phyloP scores from a whole-genome alignment of 2,113 vertebrate species.

The Nothoprocta pentlandii region DNA sequence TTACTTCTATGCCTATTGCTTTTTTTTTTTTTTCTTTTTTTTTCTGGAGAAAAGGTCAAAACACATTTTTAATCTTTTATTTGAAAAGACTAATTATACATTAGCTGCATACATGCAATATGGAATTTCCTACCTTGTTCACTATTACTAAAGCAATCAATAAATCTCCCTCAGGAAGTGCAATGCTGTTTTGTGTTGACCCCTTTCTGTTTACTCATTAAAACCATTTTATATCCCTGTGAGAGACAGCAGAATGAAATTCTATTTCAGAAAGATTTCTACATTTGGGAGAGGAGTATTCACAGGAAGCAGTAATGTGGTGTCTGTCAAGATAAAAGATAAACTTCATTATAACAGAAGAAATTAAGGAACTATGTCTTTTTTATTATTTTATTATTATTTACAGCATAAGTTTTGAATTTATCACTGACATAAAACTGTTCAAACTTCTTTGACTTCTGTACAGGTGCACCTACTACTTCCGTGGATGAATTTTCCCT shows the following conservation, averaged over 20 bases:
- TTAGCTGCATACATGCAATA: background rate
- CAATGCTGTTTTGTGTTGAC: background rate
- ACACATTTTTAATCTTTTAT: background rate
- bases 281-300: background rate
- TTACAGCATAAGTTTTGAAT: background rate
- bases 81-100: background rate
- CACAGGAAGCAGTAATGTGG: background rate
- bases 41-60: background rate
- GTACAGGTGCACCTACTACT: background rate
- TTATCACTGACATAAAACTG: background rate
- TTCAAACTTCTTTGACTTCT: background rate
- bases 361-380: background rate
- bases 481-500: background rate
- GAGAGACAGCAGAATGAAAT: background rate
- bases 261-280: background rate
- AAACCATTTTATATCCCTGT: background rate
- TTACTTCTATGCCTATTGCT: background rate
- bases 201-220: background rate
- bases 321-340: background rate
- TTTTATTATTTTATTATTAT: background rate
- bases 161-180: background rate
- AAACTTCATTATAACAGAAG: background rate
- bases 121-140: background rate
- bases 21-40: background rate
- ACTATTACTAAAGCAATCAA: background rate